Evolutionary conservation across 2,797 vertebrate genomes (phyloP).

Genomic region (Phrynocephalus forsythii): DNA sequence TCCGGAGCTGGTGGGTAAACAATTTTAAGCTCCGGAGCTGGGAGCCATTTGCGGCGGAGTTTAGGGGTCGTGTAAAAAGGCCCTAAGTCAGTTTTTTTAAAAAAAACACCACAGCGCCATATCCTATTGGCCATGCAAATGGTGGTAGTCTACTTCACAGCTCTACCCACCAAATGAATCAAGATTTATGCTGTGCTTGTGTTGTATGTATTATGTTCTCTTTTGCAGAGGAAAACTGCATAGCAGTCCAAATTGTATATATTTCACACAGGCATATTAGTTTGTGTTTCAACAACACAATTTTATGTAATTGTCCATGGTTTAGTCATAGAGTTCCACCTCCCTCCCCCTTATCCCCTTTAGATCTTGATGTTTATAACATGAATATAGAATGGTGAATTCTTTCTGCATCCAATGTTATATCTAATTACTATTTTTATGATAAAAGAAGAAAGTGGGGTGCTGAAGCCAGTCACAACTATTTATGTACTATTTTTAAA

Average conservation of each 20-base stretch:
- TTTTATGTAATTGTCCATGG: background rate
- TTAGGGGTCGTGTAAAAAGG: no score
- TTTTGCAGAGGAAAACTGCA: slow-evolving; percentile 35
- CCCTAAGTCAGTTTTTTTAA: slow-evolving; percentile 20
- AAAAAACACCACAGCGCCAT: slow-evolving; percentile 31
- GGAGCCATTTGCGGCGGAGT: no score
- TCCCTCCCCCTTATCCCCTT: background rate
- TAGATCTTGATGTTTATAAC: background rate
- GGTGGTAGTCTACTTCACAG: slow-evolving; percentile 2
- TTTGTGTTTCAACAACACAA: slow-evolving; percentile 31
- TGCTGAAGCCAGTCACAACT: background rate
- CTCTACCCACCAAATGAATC: slow-evolving; percentile 47
- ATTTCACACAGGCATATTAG: slow-evolving; percentile 7
- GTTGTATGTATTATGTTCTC: slow-evolving; percentile 28
- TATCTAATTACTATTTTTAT: background rate
- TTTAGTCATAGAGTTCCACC: background rate
- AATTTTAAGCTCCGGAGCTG: no score
- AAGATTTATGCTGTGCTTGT: slow-evolving; percentile 20
- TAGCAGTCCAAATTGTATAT: slow-evolving; percentile 22
- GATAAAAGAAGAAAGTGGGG: background rate
- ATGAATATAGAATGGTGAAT: background rate
- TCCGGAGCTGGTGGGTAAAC: no score
- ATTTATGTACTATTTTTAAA: background rate
- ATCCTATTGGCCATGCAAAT: background rate
- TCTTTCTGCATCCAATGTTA: background rate